Percentiles rank a stretch among this genome's conserved stretches.
Conservation (phyloP, 2,888 invertebrate genomes). For the Callinectes sapidus region DNA sequence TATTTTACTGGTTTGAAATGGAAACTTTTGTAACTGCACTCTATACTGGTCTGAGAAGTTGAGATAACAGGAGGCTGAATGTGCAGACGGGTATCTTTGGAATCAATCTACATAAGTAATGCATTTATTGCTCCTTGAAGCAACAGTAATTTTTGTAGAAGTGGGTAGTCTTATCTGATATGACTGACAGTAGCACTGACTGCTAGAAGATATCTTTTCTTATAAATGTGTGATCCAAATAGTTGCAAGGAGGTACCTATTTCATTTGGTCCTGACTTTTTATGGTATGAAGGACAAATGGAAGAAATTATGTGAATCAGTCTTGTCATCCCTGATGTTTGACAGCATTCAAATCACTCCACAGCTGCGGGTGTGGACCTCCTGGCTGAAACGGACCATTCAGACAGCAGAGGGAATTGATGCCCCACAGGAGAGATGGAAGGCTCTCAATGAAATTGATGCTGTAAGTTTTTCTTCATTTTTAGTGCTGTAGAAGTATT, state of each 20-base stretch:
- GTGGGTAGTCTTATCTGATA: too few species aligned
- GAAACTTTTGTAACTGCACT: too few species aligned
- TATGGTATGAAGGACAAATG: too few species aligned
- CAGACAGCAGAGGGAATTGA: constrained; percentile 87
- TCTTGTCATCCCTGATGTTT: neutral
- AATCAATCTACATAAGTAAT: too few species aligned
- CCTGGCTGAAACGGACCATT: constrained; percentile 90
- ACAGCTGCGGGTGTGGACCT: constrained; percentile 89
- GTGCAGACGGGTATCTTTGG: too few species aligned
- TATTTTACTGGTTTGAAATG: neutral
- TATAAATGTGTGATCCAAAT: neutral
- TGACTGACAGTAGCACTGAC: neutral
- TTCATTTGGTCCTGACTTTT: too few species aligned
- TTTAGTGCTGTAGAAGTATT: neutral
- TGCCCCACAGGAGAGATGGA: constrained; percentile 88
- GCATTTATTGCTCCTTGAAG: too few species aligned
- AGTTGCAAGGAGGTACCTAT: too few species aligned
- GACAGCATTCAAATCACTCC: neutral
- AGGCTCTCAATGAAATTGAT: constrained; percentile 93
- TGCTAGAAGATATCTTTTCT: neutral
- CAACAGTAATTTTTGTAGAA: too few species aligned
- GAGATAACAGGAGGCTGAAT: neutral
- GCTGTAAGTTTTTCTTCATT: constrained; percentile 77
- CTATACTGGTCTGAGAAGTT: neutral
- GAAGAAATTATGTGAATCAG: neutral